Base-by-base conservation (phyloP, 1,140 invertebrate species). In the Drosophila athabasca region DNA sequence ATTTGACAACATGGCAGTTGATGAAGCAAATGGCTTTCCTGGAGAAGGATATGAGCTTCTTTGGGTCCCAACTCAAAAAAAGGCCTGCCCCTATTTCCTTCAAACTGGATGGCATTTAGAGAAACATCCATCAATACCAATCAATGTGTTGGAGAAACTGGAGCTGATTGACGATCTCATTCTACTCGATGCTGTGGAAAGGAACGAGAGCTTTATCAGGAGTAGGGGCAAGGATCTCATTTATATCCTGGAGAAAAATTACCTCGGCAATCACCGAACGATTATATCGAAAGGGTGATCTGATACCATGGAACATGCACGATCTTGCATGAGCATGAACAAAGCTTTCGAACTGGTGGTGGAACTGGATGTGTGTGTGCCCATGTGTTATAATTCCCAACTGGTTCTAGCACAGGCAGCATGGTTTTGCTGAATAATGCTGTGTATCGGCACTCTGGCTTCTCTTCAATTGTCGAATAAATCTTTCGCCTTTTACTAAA, bases 121-220 rank as follows among this genome's bases (percentile, higher is more conserved):
- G 17, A 3, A 35, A 11, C 11, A 93, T 6, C 93, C 94, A 66
- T 91, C 96, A 22, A 91, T 92, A 11, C 31, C 11, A 3, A 11
- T 4, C 31, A 35, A 35, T 11, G 11, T 35, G 3, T 11, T 35
- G 31, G 31, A 94, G 94, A 19, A 95, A 96, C 93, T 94, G 2
- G 80, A 90, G 3, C 90, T 92, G 43, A 92, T 96, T 1, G 94
- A 96, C 71, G 93, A 95, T 46, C 93, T 94, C 43, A 93, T 97
- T 8, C 31, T 77, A 8, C 91, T 96, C n/a, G 76, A 92, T 3
- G 94, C 96, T 79, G 94, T 96, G 2, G 90, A 93, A 45, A 91
- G 93, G 9, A 95, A 96, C 0, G 95, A 97, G 87, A 39, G 90
- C 1, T 95, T 95, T 77, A 92, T 97, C 6, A 93, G 94, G 61